Conservation (phyloP, 2,888 invertebrate genomes). For the Caenorhabditis doughertyi region DNA sequence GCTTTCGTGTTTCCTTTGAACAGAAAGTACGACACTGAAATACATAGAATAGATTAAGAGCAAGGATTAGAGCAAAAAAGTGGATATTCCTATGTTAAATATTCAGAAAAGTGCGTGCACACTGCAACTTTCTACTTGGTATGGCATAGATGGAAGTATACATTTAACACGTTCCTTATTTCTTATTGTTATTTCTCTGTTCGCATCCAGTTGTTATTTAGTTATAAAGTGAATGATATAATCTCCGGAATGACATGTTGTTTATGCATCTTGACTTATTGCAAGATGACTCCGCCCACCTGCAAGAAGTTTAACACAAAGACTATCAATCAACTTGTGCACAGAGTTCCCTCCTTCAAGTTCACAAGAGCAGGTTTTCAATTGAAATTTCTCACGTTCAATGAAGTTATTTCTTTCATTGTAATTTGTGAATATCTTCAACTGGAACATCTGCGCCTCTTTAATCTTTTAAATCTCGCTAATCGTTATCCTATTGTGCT, state of each 20-base stretch:
- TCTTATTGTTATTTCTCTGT: background rate
- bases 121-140: constrained; percentile 1
- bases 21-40: background rate
- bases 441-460: constrained; percentile 20
- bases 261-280: constrained; percentile 1
- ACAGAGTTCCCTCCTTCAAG: background rate
- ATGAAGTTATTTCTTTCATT: constrained; percentile 12
- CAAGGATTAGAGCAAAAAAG: background rate
- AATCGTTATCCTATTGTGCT: constrained; percentile 21
- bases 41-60: background rate
- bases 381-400: too few species aligned
- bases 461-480: constrained; percentile 2
- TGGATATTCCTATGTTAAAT: constrained; percentile 13
- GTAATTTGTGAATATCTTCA: background rate
- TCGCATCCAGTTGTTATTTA: background rate
- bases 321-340: constrained; percentile 30
- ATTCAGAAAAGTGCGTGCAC: constrained; percentile 36
- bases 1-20: background rate
- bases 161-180: background rate
- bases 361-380: too few species aligned
- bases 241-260: background rate
- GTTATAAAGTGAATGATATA: background rate
- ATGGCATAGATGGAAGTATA: background rate
- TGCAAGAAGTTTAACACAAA: constrained; percentile 29
- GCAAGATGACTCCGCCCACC: constrained; percentile 31